phyloP scores from a whole-genome alignment of 1,140 invertebrate species.

The Maniola jurtina region DNA sequence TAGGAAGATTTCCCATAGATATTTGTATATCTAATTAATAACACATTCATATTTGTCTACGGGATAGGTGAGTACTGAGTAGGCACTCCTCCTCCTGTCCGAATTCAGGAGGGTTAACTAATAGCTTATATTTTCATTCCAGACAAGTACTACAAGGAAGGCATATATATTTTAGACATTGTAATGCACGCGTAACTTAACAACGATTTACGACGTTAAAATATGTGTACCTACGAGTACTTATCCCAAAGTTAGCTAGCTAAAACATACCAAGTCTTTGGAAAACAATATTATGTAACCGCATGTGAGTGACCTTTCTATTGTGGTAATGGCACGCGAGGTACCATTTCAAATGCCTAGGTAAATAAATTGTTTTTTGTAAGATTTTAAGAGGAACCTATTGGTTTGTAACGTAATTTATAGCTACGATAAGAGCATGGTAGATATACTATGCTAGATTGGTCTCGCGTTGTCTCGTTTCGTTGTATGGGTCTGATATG shows the following conservation, averaged over 20 bases:
- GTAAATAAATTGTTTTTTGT: not conserved
- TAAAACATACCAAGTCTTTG: not conserved
- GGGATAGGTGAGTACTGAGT: too few relatives aligned
- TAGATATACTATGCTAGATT: slow-evolving; percentile 1
- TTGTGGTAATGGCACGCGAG: not conserved
- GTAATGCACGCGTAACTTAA: too few relatives aligned
- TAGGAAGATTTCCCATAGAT: too few relatives aligned
- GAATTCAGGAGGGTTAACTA: too few relatives aligned
- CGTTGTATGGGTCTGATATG: slow-evolving; percentile 45
- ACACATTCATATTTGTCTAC: too few relatives aligned
- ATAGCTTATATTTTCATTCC: too few relatives aligned
- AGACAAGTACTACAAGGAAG: too few relatives aligned
- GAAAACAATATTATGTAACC: slow-evolving; percentile 1
- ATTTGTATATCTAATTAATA: too few relatives aligned
- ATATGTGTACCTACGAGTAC: too few relatives aligned
- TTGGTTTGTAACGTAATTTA: slow-evolving; percentile 2
- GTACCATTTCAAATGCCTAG: not conserved
- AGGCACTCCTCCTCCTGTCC: too few relatives aligned
- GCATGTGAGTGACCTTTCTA: slow-evolving; percentile 7
- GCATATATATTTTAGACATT: too few relatives aligned
- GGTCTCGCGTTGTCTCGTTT: slow-evolving; percentile 37
- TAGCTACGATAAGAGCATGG: not conserved
- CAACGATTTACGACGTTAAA: too few relatives aligned
- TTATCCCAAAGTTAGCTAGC: not conserved
- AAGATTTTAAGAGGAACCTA: not conserved